These are phyloP conservation scores for Priocnemis perturbator DNA, from an alignment of 2,888 invertebrate genomes.

Conservation along the genomic window DNA sequence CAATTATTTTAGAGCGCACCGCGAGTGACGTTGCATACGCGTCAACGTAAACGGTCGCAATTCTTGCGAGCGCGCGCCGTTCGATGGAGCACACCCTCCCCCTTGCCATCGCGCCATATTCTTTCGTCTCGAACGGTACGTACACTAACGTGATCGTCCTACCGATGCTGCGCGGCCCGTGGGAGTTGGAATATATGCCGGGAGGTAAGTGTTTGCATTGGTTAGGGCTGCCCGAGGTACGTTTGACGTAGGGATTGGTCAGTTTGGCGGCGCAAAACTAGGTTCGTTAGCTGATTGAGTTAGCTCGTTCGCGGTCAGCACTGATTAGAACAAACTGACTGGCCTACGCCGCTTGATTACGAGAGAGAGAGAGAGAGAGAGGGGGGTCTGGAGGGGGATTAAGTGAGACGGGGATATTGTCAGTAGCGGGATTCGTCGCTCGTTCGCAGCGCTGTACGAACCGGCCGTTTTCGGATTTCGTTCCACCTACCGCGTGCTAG, in stretches of 20 bases:
- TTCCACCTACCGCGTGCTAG: conserved; percentile 37
- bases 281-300: conserved; percentile 74
- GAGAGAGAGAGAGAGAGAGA: conserved; percentile 27
- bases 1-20: neutral
- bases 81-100: neutral
- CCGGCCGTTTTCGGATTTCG: conserved; percentile 53
- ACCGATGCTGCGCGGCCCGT: conserved; percentile 38
- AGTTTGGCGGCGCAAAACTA: conserved; percentile 61
- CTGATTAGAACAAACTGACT: conserved; percentile 75
- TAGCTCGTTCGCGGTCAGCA: conserved; percentile 69
- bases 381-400: conserved; percentile 14
- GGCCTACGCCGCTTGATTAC: conserved; percentile 73
- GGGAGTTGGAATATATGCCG: conserved; percentile 26
- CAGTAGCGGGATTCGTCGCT: conserved; percentile 33
- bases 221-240: conserved; percentile 46
- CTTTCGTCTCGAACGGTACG: conserved; percentile 39
- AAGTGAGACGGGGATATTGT: conserved; percentile 12
- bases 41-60: neutral
- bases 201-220: conserved; percentile 64
- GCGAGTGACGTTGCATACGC: neutral
- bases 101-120: conserved; percentile 32
- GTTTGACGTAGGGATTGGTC: conserved; percentile 61
- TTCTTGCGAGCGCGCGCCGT: too few relatives aligned
- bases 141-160: conserved; percentile 47
- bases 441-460: conserved; percentile 32